Evolutionary conservation across 1,140 invertebrate genomes (phyloP), one percentile per base, ranked within the genome.

Genomic region (Chlorops oryzae): DNA sequence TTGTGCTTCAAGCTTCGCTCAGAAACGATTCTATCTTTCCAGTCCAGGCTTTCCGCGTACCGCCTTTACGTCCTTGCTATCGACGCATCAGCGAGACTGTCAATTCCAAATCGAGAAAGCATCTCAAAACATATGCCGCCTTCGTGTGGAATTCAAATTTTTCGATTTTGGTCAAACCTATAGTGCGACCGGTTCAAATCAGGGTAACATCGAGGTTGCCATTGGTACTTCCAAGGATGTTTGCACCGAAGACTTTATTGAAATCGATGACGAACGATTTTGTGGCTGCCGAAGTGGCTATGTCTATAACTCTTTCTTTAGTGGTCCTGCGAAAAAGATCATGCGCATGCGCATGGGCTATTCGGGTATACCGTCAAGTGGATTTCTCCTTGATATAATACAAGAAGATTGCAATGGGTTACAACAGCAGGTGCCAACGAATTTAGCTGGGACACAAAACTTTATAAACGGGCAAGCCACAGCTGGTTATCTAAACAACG

Each of bases 281-380:
- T 81, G 80, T 55, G 80, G 80, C 0, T 82, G 80, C 47, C 74
- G 74, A 17, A 75, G 72, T 1, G 76, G 77, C 5, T 58, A 75
- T 20, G 73, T 73, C 25, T 56, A 78, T 15, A 65, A 63, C 4
- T 62, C 70, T 1, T 54, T 62, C 25, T 68, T 62, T 59, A 23
- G 22, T 22, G 59, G 49, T 6, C 40, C 56, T 17, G 62, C 59
- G 4, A 57, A 61, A 9, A 77, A 76, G 51, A 56, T 65, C 6
- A 43, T 77, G 22, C 58, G 68, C 17, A 66, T 75, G 58, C 58
- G 65, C 10, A 61, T 66, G 47, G 58, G 54, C 47, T 62, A 61
- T 12, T 44, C 54, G 40, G 63, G 58, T 17, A 7, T 51, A 58
- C 23, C 48, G 37, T 72, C 59, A 4, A 74, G 61, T 56, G 80